Percentiles rank a stretch among this genome's conserved stretches.
These are phyloP conservation scores for Chrysopilus asiliformis DNA, from an alignment of 2,888 invertebrate genomes.

Conservation along the genomic window DNA sequence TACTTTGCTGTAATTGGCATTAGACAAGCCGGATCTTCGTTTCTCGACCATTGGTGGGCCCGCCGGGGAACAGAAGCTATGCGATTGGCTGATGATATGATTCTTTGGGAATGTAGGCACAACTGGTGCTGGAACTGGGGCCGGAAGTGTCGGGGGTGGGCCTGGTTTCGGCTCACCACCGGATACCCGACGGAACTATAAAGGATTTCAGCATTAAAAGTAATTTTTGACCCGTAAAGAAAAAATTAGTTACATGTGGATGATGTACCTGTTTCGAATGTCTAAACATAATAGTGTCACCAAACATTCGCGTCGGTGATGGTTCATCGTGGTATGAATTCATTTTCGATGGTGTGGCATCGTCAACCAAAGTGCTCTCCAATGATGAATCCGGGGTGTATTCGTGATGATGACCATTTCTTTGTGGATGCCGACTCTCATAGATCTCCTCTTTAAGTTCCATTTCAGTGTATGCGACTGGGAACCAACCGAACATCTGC, in stretches of 20 bases:
- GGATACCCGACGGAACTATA: conserved; percentile 40
- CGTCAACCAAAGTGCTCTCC: conserved; percentile 11
- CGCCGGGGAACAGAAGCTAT: conserved; percentile 39
- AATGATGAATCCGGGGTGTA: conserved; percentile 18
- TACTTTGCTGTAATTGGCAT: conserved; percentile 18
- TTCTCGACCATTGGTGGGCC: conserved; percentile 25
- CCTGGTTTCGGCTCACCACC: conserved; percentile 46
- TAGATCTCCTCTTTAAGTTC: conserved; percentile 28
- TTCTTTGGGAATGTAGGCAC: conserved; percentile 27
- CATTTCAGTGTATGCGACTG: conserved; percentile 82
- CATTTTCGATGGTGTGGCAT: conserved; percentile 20
- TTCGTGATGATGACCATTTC: conserved; percentile 16
- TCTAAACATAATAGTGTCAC: conserved; percentile 47
- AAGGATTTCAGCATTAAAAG: conserved; percentile 19
- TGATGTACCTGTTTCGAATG: conserved; percentile 28
- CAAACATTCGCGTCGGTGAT: conserved; percentile 57
- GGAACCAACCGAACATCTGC: conserved; percentile 92
- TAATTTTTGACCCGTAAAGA: conserved; percentile 14
- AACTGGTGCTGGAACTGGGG: conserved; percentile 50
- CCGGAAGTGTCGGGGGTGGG: conserved; percentile 58
- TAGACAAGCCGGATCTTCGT: conserved; percentile 20
- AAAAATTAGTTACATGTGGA: conserved; percentile 9
- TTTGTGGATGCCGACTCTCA: conserved; percentile 16
- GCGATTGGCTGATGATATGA: conserved; percentile 50
- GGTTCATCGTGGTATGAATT: conserved; percentile 28